Evolutionary conservation across 30 jellyfish, hydroid and myxozoan species (phyloP).

Genomic region (Aurelia aurita complex sp. Pacific): DNA sequence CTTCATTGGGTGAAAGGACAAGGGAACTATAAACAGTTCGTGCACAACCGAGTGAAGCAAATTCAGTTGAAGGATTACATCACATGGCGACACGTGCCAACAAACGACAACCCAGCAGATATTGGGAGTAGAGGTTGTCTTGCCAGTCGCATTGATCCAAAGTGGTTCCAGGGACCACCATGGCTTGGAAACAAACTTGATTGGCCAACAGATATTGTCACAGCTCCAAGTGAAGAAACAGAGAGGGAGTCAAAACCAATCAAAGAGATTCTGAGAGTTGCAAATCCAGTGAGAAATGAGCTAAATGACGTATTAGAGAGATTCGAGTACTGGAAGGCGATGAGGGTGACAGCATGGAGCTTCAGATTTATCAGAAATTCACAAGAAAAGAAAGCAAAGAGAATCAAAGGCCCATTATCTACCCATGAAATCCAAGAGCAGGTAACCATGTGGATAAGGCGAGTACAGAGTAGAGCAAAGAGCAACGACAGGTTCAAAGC

Average conservation of each 20-base stretch:
- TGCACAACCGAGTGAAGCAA: constrained; percentile 37
- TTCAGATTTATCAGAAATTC: constrained; percentile 40
- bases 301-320: constrained; percentile 16
- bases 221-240: constrained; percentile 37
- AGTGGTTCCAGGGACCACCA: constrained; percentile 40
- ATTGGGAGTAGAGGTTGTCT: constrained; percentile 38
- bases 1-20: constrained; percentile 41
- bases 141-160: constrained; percentile 2
- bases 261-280: constrained; percentile 46
- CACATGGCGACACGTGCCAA: constrained; percentile 46
- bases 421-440: constrained; percentile 36
- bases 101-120: constrained; percentile 29
- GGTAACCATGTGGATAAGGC: constrained; percentile 5
- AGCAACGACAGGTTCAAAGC: constrained; percentile 15
- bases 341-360: constrained; percentile 38
- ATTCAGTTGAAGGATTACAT: constrained; percentile 32
- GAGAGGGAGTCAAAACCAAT: constrained; percentile 46
- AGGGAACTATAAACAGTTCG: constrained; percentile 48
- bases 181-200: constrained; percentile 40
- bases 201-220: constrained; percentile 61
- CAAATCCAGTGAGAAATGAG: constrained; percentile 6
- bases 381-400: not conserved
- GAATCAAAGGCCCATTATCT: constrained; percentile 30
- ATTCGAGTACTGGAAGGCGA: constrained; percentile 23
- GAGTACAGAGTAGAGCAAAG: not conserved